A percentile compares a stretch with the other conserved stretches of the same genome.
Conservation (phyloP, 2,888 invertebrate genomes). For the Anticlea derivata region DNA sequence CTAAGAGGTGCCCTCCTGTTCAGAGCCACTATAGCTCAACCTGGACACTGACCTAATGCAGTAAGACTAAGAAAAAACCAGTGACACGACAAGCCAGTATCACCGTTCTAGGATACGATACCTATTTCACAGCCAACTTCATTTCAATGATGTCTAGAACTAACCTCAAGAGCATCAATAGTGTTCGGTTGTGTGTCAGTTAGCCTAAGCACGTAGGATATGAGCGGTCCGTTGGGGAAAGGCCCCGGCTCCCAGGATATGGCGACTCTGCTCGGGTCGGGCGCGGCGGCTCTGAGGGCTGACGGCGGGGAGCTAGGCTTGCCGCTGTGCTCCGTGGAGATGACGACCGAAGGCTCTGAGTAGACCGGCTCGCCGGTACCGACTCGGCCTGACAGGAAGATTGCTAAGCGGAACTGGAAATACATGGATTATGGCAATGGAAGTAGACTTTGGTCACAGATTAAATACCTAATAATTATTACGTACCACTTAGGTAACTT, state of each 20-base stretch:
- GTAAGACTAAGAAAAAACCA: too few species aligned
- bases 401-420: slow-evolving; percentile 92
- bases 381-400: slow-evolving; percentile 88
- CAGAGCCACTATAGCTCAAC: too few species aligned
- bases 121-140: too few species aligned
- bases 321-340: slow-evolving; percentile 89
- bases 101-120: too few species aligned
- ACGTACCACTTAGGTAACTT: too few species aligned
- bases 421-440: slow-evolving; percentile 2
- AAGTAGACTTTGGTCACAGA: too few species aligned
- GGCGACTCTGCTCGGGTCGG: slow-evolving; percentile 92
- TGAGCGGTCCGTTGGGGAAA: slow-evolving; percentile 94
- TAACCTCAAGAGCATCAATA: slow-evolving; percentile 86
- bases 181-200: slow-evolving; percentile 82
- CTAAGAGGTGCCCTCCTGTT: too few species aligned
- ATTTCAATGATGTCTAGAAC: slow-evolving; percentile 4
- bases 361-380: slow-evolving; percentile 88
- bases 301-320: slow-evolving; percentile 90
- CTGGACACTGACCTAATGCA: too few species aligned
- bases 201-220: slow-evolving; percentile 92
- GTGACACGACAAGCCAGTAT: too few species aligned
- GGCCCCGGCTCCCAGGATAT: slow-evolving; percentile 95
- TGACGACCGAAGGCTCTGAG: slow-evolving; percentile 90
- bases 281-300: slow-evolving; percentile 89
- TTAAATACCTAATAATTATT: too few species aligned